A percentile compares a stretch with the other conserved stretches of the same genome.
These are phyloP conservation scores for Andrena hattorfiana DNA, from an alignment of 2,888 invertebrate genomes.

Conservation along the genomic window DNA sequence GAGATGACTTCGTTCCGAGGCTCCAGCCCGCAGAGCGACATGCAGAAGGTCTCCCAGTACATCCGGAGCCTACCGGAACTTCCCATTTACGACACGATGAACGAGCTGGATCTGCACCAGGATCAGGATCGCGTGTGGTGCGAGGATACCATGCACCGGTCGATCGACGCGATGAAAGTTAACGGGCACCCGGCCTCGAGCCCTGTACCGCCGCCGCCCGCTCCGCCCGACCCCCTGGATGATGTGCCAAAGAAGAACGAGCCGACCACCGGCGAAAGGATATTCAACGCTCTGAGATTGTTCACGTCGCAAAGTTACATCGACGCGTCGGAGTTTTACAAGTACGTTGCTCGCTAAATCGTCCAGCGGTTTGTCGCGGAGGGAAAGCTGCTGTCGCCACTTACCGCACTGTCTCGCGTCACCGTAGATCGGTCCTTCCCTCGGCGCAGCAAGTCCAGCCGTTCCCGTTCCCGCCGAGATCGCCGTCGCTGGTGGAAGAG, in stretches of 20 bases:
- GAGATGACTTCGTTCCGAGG: conserved; percentile 78
- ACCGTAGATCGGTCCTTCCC: conserved; percentile 77
- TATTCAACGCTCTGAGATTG: conserved; percentile 81
- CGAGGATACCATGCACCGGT: conserved; percentile 59
- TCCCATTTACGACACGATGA: conserved; percentile 72
- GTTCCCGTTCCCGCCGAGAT: conserved; percentile 73
- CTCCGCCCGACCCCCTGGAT: conserved; percentile 78
- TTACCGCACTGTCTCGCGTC: background rate
- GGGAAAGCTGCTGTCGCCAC: background rate
- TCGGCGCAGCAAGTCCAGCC: conserved; percentile 80
- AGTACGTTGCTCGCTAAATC: conserved; percentile 70
- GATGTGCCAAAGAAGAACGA: conserved; percentile 70
- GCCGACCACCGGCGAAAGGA: conserved; percentile 82
- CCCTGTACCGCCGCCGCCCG: conserved; percentile 80
- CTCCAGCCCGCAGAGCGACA: conserved; percentile 62
- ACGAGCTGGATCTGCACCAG: conserved; percentile 53
- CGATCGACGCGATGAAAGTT: conserved; percentile 63
- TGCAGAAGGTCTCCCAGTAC: conserved; percentile 80
- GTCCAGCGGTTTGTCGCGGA: too few relatives aligned
- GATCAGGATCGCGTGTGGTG: conserved; percentile 55
- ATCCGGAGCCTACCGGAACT: conserved; percentile 82
- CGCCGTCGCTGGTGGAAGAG: conserved; percentile 64
- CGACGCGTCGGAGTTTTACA: conserved; percentile 83
- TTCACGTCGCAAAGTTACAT: conserved; percentile 83
- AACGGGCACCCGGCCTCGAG: conserved; percentile 67